These are phyloP conservation scores for Bombus superbus DNA, from an alignment of 1,140 invertebrate species.

Conservation along the genomic window DNA sequence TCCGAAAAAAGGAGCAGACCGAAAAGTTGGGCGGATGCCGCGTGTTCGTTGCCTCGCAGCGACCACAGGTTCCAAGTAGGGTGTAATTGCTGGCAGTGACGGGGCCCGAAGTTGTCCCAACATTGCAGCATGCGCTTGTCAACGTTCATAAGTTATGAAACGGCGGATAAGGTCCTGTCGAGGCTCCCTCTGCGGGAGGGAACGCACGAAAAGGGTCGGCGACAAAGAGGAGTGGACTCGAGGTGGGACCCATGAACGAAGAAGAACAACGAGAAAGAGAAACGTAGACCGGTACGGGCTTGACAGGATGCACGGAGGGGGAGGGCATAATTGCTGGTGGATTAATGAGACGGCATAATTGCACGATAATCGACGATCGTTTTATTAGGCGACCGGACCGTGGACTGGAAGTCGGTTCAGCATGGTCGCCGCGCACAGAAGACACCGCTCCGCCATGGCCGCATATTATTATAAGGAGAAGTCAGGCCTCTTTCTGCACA, in stretches of 20 bases:
- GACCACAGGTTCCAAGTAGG: slow-evolving; percentile 63
- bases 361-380: slow-evolving; percentile 82
- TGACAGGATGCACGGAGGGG: slow-evolving; percentile 3
- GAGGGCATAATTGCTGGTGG: slow-evolving; percentile 77
- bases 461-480: slow-evolving; percentile 79
- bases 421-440: slow-evolving; percentile 43
- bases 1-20: slow-evolving; percentile 4
- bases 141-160: slow-evolving; percentile 78
- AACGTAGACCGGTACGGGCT: slow-evolving; percentile 6
- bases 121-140: slow-evolving; percentile 74
- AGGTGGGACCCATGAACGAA: slow-evolving; percentile 9
- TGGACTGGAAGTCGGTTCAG: slow-evolving; percentile 41
- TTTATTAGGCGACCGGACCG: slow-evolving; percentile 75
- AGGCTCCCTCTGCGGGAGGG: slow-evolving; percentile 41
- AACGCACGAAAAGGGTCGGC: slow-evolving; percentile 39
- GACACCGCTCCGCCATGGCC: slow-evolving; percentile 62
- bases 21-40: slow-evolving; percentile 32
- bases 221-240: slow-evolving; percentile 47
- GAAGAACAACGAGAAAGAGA: slow-evolving; percentile 34
- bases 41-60: slow-evolving; percentile 15
- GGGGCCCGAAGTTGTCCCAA: slow-evolving; percentile 61
- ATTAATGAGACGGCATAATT: slow-evolving; percentile 83
- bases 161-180: slow-evolving; percentile 63
- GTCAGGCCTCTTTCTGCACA: slow-evolving; percentile 13
- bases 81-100: slow-evolving; percentile 66